phyloP scores from a whole-genome alignment of 2,113 vertebrate genomes.

The Syrrhaptes paradoxus region DNA sequence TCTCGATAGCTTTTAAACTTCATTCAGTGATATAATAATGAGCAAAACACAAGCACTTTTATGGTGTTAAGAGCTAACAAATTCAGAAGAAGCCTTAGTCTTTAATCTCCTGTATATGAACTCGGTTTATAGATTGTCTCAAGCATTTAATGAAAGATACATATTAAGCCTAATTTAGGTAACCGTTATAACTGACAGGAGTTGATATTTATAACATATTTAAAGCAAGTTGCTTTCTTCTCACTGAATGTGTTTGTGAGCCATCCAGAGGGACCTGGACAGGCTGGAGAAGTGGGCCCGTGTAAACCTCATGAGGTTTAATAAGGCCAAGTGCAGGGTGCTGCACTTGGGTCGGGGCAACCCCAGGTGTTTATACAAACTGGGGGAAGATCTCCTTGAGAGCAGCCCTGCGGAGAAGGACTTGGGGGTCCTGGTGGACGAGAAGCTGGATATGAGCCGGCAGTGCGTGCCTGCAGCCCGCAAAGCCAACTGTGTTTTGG shows the following conservation, averaged over 20 bases:
- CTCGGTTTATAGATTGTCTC: not conserved
- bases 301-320: no score
- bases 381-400: no score
- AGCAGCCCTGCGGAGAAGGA: no score
- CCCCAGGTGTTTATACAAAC: no score
- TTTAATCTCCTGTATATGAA: not conserved
- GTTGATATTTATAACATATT: not conserved
- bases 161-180: not conserved
- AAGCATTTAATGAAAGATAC: not conserved
- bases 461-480: no score
- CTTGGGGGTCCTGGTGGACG: no score
- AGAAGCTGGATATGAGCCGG: no score
- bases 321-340: no score
- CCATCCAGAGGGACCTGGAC: no score
- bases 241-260: not conserved
- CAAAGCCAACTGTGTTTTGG: no score
- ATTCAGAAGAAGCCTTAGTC: not conserved
- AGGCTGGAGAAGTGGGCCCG: no score
- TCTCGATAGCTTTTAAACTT: not conserved
- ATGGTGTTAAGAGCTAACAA: not conserved
- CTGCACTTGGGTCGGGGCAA: no score
- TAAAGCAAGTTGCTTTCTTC: not conserved
- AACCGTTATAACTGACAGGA: not conserved
- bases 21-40: not conserved
- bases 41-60: not conserved